Percentiles rank a stretch among this genome's conserved stretches.
phyloP scores from a whole-genome alignment of 2,888 invertebrate genomes.

The Philhelius pedissequus region DNA sequence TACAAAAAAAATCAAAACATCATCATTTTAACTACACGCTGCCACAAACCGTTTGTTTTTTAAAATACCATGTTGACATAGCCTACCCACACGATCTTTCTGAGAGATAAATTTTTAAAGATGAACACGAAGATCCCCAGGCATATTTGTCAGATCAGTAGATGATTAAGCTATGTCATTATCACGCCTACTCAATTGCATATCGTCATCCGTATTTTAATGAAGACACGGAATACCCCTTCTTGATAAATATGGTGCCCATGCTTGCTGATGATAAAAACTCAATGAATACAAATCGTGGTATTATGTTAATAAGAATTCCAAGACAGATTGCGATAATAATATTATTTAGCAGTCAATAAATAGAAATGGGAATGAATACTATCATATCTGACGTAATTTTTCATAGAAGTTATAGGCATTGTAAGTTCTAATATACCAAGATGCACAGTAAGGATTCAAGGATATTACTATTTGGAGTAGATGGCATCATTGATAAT shows the following conservation, averaged over 20 bases:
- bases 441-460: no score
- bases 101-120: not conserved
- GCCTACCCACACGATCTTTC: not conserved
- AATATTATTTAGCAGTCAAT: not conserved
- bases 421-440: no score
- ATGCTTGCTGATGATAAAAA: not conserved
- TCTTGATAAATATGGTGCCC: not conserved
- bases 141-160: not conserved
- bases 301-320: conserved; percentile 42
- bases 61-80: no score
- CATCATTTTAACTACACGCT: no score
- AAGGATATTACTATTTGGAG: no score
- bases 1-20: no score
- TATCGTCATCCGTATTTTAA: conserved; percentile 1
- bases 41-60: not conserved
- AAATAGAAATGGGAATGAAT: not conserved
- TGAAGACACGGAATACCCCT: not conserved
- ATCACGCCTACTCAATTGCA: conserved; percentile 8
- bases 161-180: not conserved
- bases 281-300: conserved; percentile 33
- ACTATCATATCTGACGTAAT: no score
- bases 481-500: no score
- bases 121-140: not conserved
- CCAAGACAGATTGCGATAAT: not conserved
- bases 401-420: no score